Conservation (phyloP, 1,140 invertebrate species). For the Lepidotrigona ventralis region DNA sequence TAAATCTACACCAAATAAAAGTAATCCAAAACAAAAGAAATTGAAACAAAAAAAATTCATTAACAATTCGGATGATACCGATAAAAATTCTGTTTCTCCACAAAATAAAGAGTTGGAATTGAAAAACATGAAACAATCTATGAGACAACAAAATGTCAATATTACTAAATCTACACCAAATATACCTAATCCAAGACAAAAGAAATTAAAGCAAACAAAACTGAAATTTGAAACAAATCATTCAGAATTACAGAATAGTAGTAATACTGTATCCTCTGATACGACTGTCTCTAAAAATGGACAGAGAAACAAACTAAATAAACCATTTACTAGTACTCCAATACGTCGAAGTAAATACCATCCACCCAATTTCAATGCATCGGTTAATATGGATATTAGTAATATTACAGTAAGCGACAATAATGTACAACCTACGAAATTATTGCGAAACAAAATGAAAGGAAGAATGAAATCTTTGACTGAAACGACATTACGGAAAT, state of each 20-base stretch:
- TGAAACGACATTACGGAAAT: background rate
- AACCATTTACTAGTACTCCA: slow-evolving; percentile 52
- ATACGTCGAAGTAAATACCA: background rate
- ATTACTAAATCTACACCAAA: background rate
- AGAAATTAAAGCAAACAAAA: slow-evolving; percentile 45
- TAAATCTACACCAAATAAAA: background rate
- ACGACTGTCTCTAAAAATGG: background rate
- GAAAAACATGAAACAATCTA: background rate
- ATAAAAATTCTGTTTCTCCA: background rate
- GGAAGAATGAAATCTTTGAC: background rate
- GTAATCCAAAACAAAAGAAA: slow-evolving; percentile 2
- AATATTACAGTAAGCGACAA: slow-evolving; percentile 28
- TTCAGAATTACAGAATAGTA: background rate
- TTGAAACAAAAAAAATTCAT: slow-evolving; percentile 19
- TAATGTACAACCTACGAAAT: background rate
- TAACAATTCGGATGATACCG: background rate
- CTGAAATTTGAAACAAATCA: slow-evolving; percentile 15
- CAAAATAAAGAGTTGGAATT: background rate
- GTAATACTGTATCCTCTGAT: background rate
- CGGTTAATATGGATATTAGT: slow-evolving; percentile 3
- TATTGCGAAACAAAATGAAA: background rate
- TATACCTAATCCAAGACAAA: background rate
- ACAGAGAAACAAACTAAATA: background rate
- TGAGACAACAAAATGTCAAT: background rate
- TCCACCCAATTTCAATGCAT: too few species aligned